Evolutionary conservation across 2,113 vertebrate genomes (phyloP).

Genomic region (Brachyhypopomus occidentalis): DNA sequence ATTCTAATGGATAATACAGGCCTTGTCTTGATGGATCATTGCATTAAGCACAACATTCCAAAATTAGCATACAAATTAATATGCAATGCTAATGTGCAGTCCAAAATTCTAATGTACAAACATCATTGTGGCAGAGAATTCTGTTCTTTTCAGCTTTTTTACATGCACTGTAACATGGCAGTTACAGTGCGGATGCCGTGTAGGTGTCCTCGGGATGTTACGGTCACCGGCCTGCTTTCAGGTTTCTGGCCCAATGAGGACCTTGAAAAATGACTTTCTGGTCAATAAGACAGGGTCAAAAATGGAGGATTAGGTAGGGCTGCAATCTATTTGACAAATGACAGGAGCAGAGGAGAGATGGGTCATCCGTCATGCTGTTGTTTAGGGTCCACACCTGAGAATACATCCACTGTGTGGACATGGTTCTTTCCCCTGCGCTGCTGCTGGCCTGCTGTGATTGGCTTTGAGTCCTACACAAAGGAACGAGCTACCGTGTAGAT

Average conservation of each 20-base stretch:
- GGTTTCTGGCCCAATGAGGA: not conserved
- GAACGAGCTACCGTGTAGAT: not conserved
- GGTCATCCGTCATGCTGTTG: not conserved
- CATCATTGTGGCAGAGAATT: too few relatives aligned
- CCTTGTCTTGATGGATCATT: too few relatives aligned
- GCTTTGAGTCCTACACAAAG: not conserved
- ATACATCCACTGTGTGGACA: not conserved
- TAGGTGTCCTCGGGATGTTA: not conserved
- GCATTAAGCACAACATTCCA: too few relatives aligned
- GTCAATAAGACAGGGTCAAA: too few relatives aligned
- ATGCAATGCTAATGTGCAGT: too few relatives aligned
- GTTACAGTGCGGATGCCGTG: not conserved
- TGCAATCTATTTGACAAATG: not conserved
- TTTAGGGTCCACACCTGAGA: not conserved
- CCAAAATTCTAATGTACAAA: too few relatives aligned
- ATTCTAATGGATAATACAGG: too few relatives aligned
- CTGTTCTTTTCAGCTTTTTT: too few relatives aligned
- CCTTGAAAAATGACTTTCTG: not conserved
- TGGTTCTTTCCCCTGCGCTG: not conserved
- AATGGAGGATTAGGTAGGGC: too few relatives aligned
- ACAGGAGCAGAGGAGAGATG: not conserved
- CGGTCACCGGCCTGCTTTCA: not conserved
- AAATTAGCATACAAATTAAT: too few relatives aligned
- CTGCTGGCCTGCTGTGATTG: not conserved
- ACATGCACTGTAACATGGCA: too few relatives aligned